Conservation (phyloP, 1,140 invertebrate species). For the Doryteuthis pealeii region DNA sequence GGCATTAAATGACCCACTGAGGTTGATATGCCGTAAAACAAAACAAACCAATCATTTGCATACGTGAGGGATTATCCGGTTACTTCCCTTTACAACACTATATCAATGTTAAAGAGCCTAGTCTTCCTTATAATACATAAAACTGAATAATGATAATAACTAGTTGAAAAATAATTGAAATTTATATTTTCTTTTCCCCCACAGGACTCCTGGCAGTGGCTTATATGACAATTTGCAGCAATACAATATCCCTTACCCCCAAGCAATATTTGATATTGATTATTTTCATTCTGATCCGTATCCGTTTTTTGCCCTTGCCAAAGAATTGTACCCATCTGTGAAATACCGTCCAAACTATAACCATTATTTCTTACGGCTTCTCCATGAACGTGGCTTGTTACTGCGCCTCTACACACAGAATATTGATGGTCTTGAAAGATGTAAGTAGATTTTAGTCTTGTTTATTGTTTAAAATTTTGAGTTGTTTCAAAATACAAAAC, state of each 20-base stretch:
- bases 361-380: constrained; percentile 58
- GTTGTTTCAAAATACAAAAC: too few relatives aligned
- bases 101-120: too few relatives aligned
- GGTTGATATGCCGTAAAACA: too few relatives aligned
- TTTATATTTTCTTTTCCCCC: constrained; percentile 48
- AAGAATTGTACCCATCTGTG: constrained; percentile 59
- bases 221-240: constrained; percentile 90
- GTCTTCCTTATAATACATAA: too few relatives aligned
- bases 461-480: too few relatives aligned
- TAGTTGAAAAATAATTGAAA: too few relatives aligned
- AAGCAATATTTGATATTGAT: constrained; percentile 89
- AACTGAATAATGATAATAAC: too few relatives aligned
- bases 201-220: constrained; percentile 85
- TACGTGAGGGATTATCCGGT: too few relatives aligned
- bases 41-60: too few relatives aligned
- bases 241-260: constrained; percentile 89
- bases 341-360: constrained; percentile 60
- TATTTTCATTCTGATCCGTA: constrained; percentile 60
- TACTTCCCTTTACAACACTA: too few relatives aligned
- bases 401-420: constrained; percentile 62
- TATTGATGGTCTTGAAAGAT: constrained; percentile 62
- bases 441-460: constrained; percentile 55
- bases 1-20: too few relatives aligned
- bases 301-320: constrained; percentile 60
- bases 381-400: constrained; percentile 57